Evolutionary conservation across 2,113 vertebrate genomes (phyloP), one percentile per base, ranked within the genome.

Genomic region (Megaleporinus macrocephalus): DNA sequence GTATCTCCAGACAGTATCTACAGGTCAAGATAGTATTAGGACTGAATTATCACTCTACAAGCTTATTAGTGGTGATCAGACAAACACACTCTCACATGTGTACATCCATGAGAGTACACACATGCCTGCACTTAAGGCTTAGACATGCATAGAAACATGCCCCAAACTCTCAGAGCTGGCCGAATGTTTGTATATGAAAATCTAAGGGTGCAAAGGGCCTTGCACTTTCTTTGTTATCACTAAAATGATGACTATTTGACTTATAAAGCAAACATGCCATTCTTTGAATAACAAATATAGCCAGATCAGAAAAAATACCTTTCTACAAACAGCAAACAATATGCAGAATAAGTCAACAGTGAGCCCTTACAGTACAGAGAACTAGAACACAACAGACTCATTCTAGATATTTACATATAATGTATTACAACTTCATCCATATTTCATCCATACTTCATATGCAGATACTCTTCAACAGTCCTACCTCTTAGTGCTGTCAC

Each of bases 401-500:
- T 65, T 68, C 27, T 65, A 18, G 16, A 18, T 51, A 13, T 49
- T 2, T 49, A 49, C 9, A 49, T 10, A 51, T 12, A n/a, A 20
- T 24, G 22, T 4, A 69, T 66, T 29, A 1, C 49, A 7, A n/a
- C n/a, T n/a, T n/a, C n/a, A n/a, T n/a, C n/a, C n/a, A n/a, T n/a
- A n/a, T n/a, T n/a, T n/a, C n/a, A n/a, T n/a, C 49, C 49, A 44
- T 65, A 80, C 13, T 44, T 33, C 15, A 41, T n/a, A 68, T 24
- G 13, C 44, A 61, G 24, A 68, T 41, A 16, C 63, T 36, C 33
- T 30, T 24, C 16, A 15, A 53, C 16, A 20, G 11, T 75, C 72
- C 47, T 79, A 83, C 80, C 80, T 79, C 33, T 16, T 74, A 22
- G 26, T 30, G 26, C 57, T 75, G 22, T 36, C 68, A 26, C 53